A percentile compares a stretch with the other conserved stretches of the same genome.
These are phyloP conservation scores for Lithophane socia DNA, from an alignment of 2,888 invertebrate genomes.

Conservation along the genomic window DNA sequence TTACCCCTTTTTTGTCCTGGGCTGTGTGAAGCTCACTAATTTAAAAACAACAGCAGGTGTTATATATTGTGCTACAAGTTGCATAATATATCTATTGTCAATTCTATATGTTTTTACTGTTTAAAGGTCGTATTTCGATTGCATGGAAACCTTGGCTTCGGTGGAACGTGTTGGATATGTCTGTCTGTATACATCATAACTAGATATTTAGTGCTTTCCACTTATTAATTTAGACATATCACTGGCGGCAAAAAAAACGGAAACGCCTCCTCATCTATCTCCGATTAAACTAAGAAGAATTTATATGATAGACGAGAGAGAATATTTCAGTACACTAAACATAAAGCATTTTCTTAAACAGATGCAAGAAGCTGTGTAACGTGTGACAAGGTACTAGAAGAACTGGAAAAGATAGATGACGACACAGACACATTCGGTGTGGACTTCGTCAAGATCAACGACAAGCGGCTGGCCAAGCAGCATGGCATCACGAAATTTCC, in stretches of 20 bases:
- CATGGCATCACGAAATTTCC: constrained; percentile 99
- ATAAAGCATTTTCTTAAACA: constrained; percentile 76
- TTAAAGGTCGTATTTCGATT: background rate
- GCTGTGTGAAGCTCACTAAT: background rate
- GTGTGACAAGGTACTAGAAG: constrained; percentile 97
- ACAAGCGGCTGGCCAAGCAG: constrained; percentile 98
- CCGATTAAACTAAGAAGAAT: no score
- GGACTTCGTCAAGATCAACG: constrained; percentile 98
- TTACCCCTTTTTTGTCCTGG: background rate
- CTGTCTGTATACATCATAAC: background rate
- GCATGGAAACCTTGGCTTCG: constrained; percentile 28
- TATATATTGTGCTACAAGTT: background rate
- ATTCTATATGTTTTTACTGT: background rate
- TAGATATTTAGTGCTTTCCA: background rate
- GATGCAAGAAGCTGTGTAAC: constrained; percentile 98
- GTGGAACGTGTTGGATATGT: constrained; percentile 27
- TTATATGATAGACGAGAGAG: background rate
- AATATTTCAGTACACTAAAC: constrained; percentile 14
- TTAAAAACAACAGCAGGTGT: background rate
- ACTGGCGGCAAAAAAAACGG: background rate
- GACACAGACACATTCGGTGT: constrained; percentile 98
- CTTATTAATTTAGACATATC: constrained; percentile 20
- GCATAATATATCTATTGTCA: background rate
- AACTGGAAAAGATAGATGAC: constrained; percentile 98
- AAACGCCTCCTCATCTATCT: background rate